Evolutionary conservation across 1,140 invertebrate genomes (phyloP), one percentile per base, ranked within the genome.

Genomic region (Drosophila pruinosa): DNA sequence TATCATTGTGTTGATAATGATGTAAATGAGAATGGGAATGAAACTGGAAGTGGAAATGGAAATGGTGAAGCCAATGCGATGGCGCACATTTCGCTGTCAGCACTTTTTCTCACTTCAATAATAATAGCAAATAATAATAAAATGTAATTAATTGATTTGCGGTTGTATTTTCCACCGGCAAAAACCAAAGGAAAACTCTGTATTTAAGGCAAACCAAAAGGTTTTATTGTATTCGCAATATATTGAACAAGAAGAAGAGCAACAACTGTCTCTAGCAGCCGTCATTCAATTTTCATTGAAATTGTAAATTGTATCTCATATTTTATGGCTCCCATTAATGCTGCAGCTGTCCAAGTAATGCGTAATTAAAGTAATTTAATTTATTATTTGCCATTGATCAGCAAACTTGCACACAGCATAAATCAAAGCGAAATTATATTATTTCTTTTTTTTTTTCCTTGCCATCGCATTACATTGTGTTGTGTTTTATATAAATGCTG

Each of bases 301-400:
- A 76, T 77, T 74, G 81, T 63, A 86, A 86, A 86, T 86, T 71
- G 69, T 77, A 26, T 50, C 69, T 68, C 77, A 69, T 81, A 68
- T 72, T 74, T 80, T 53, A 76, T 73, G 45, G 22, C 50, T 26
- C 70, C 72, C 71, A 77, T 83, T 61, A 75, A 75, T 77, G 72
- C 39, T 64, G 61, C 72, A 58, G 43, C 72, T 76, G 81, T 86
- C 68, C 41, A 26, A 61, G 73, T 80, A 65, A 74, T 71, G 69
- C 48, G 77, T 67, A 85, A 85, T 86, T 85, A 85, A 85, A 86
- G 77, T 85, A 78, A 86, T 85, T 81, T 85, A 68, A 88, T 88
- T 86, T 86, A 86, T 86, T 88, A 88, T 81, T 85, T 80, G 70
- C 82, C 81, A 86, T 86, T 86, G 81, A 86, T 86, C 81, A 86